Evolutionary conservation across 2,113 vertebrate genomes (phyloP).

Genomic region (Corynorhinus townsendii): DNA sequence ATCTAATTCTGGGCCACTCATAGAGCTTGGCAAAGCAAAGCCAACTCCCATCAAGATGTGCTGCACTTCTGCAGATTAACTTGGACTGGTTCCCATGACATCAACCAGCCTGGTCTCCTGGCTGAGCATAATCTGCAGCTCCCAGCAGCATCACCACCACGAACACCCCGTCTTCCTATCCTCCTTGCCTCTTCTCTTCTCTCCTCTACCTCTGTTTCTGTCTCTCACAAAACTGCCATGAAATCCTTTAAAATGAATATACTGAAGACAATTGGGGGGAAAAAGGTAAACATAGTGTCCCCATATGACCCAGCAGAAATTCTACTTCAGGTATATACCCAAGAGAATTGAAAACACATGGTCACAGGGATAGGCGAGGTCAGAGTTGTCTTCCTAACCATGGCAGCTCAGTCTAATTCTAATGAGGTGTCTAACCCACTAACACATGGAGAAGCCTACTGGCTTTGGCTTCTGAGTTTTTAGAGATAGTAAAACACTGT

Average conservation of each 20-base stretch:
- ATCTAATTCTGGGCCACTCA: constrained; percentile 46
- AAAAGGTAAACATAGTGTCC: neutral
- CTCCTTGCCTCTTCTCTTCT: neutral
- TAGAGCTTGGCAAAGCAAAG: constrained; percentile 32
- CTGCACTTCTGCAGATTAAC: constrained; percentile 54
- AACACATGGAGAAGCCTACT: neutral
- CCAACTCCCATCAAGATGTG: neutral
- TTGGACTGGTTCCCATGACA: constrained; percentile 45
- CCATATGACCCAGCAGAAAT: neutral
- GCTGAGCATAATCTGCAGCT: neutral
- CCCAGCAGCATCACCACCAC: neutral
- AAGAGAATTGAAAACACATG: neutral
- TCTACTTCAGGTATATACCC: neutral
- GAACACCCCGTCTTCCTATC: neutral
- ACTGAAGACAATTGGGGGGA: neutral
- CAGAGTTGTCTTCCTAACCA: neutral
- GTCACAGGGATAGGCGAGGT: neutral
- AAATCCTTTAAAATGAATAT: neutral
- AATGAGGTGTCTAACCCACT: constrained; percentile 1
- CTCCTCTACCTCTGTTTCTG: neutral
- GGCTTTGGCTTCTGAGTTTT: neutral
- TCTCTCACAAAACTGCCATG: neutral
- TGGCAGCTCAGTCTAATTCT: neutral
- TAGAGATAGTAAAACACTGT: neutral
- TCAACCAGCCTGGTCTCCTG: constrained; percentile 13